These are phyloP conservation scores for Lathamus discolor DNA, from an alignment of 2,113 vertebrate species.

Conservation along the genomic window DNA sequence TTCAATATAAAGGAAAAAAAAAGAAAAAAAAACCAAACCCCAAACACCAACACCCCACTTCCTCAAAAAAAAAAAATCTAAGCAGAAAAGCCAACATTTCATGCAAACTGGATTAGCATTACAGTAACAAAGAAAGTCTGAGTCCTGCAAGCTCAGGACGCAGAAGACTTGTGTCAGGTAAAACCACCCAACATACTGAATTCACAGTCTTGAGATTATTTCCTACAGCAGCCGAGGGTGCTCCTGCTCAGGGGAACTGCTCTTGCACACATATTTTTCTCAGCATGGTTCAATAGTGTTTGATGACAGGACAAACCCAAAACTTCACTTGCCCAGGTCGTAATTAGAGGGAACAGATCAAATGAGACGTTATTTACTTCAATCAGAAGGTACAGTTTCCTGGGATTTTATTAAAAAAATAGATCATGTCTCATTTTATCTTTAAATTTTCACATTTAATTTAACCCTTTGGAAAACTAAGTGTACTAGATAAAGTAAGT, in stretches of 20 bases:
- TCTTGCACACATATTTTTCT: neutral
- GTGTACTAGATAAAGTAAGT: neutral
- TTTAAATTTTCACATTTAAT: neutral
- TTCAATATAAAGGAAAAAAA: neutral
- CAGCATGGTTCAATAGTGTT: neutral
- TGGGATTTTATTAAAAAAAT: neutral
- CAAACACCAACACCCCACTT: neutral
- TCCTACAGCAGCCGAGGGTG: neutral
- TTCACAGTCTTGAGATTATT: neutral
- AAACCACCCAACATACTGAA: neutral
- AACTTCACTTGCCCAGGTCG: neutral
- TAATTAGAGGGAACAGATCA: neutral
- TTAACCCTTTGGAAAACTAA: neutral
- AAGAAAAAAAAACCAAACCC: neutral
- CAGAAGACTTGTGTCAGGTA: neutral
- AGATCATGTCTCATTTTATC: neutral
- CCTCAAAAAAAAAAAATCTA: accelerated
- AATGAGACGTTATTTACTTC: neutral
- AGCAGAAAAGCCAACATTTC: neutral
- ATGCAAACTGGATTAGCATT: neutral
- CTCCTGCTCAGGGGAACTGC: neutral
- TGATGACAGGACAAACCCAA: neutral
- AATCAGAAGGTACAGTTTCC: neutral
- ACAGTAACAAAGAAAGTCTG: neutral
- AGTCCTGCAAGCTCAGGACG: neutral